Percentiles rank a stretch among this genome's conserved stretches.
phyloP scores from a whole-genome alignment of 2,113 vertebrate genomes.

The Charadrius vociferus region DNA sequence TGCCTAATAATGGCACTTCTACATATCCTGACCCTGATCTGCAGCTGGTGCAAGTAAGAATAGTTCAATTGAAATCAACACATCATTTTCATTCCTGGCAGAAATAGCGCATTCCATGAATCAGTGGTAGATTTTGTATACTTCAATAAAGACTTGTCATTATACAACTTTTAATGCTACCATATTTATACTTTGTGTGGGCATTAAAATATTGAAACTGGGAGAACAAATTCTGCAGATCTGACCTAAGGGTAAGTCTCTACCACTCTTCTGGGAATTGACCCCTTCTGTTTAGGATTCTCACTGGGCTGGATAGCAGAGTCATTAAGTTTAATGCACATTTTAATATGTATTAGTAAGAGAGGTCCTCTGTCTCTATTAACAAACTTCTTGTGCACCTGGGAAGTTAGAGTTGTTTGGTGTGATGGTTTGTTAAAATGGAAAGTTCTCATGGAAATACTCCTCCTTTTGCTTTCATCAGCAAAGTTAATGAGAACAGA shows the following conservation, averaged over 20 bases:
- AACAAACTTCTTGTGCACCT: neutral
- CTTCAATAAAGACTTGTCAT: neutral
- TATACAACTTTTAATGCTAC: neutral
- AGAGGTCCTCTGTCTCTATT: accelerated
- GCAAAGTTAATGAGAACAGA: neutral
- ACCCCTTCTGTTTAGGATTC: neutral
- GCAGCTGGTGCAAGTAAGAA: neutral
- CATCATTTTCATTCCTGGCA: neutral
- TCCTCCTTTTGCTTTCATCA: neutral
- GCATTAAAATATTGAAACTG: neutral
- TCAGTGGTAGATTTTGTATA: neutral
- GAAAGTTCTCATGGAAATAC: neutral
- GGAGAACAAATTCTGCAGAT: neutral
- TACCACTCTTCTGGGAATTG: neutral
- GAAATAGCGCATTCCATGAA: conserved; percentile 1
- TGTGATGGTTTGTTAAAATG: neutral
- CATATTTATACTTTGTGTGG: neutral
- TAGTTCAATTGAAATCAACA: neutral
- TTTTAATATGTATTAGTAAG: neutral
- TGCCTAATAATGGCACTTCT: neutral
- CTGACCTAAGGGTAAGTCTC: neutral
- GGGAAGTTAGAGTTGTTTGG: neutral
- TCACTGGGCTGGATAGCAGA: neutral
- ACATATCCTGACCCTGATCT: neutral
- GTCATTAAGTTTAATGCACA: accelerated